Percentiles rank a stretch among this genome's conserved stretches.
These are phyloP conservation scores for Tipula unca DNA, from an alignment of 2,888 invertebrate genomes.

Conservation along the genomic window DNA sequence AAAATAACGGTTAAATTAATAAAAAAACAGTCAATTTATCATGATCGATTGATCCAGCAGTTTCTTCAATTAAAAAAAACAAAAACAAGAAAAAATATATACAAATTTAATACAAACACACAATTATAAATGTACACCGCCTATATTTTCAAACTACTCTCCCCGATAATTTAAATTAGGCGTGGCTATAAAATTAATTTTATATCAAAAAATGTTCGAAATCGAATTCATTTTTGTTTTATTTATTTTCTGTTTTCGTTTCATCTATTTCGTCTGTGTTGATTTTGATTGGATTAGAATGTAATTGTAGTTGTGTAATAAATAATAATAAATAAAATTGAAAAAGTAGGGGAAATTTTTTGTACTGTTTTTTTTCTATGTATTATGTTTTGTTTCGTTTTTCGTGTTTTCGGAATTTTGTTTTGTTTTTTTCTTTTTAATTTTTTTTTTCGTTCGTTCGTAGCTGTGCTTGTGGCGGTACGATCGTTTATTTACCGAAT, in stretches of 20 bases:
- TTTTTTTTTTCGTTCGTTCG: background rate
- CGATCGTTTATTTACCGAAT: slow-evolving; percentile 3
- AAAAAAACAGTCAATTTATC: background rate
- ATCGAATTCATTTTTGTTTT: background rate
- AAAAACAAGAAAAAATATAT: background rate
- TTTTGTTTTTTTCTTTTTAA: background rate
- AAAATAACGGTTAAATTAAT: background rate
- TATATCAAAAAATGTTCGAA: background rate
- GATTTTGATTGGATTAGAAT: slow-evolving; percentile 8
- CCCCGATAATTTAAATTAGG: background rate
- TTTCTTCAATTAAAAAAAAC: background rate
- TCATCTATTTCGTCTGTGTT: background rate
- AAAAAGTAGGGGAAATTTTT: background rate
- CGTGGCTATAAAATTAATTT: slow-evolving; percentile 14
- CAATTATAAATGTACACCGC: background rate
- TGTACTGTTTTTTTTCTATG: background rate
- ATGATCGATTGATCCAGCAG: background rate
- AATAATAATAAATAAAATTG: background rate
- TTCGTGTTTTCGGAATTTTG: background rate
- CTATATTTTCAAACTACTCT: background rate
- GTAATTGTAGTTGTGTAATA: slow-evolving; percentile 3
- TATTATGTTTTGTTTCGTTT: slow-evolving; percentile 9
- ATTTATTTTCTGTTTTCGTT: background rate
- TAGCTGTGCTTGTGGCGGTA: background rate
- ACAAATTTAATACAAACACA: background rate